Percentiles rank a stretch among this genome's conserved stretches.
phyloP scores from a whole-genome alignment of 2,888 invertebrate species.

The Lasioglossum vierecki region DNA sequence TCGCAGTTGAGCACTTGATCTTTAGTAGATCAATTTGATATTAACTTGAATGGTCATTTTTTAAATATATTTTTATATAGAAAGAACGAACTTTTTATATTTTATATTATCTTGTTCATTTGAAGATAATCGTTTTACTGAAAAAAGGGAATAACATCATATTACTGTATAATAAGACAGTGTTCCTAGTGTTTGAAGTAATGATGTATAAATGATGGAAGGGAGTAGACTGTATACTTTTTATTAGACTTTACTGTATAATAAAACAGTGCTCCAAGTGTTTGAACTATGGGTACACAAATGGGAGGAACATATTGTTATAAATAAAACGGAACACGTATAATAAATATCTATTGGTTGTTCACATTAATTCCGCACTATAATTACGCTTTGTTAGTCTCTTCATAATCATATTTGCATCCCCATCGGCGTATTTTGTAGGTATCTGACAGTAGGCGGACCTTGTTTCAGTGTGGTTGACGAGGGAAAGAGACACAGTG shows the following conservation, averaged over 20 bases:
- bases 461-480: neutral
- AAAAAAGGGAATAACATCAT: too few species aligned
- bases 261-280: neutral
- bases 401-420: neutral
- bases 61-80: too few species aligned
- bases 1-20: too few species aligned
- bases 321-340: neutral
- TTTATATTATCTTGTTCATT: neutral
- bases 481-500: neutral
- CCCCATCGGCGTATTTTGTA: neutral
- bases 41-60: neutral
- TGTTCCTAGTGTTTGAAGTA: too few species aligned
- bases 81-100: too few species aligned
- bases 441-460: neutral
- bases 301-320: neutral
- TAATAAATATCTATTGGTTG: neutral
- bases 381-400: neutral
- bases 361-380: neutral
- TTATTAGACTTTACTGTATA: too few species aligned
- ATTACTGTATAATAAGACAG: too few species aligned
- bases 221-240: too few species aligned
- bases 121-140: neutral
- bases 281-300: neutral
- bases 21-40: neutral
- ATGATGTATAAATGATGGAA: too few species aligned